Evolutionary conservation across 2,888 invertebrate genomes (phyloP).

Genomic region (Phaonia tiefii): DNA sequence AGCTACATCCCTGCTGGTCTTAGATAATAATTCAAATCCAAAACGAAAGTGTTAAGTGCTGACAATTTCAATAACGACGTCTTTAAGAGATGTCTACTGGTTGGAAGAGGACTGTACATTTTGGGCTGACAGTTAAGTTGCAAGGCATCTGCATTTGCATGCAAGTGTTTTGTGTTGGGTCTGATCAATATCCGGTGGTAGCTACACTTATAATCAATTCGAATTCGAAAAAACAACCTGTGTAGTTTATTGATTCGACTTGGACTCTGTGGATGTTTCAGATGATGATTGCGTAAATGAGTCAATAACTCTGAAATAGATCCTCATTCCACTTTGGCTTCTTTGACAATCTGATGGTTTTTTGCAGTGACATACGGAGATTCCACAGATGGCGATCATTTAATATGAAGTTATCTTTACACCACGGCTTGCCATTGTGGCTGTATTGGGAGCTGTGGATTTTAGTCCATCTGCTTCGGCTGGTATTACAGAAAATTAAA

Average conservation of each 20-base stretch:
- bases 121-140: too few relatives aligned
- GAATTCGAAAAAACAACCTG: too few relatives aligned
- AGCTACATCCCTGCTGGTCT: constrained; percentile 14
- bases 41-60: constrained; percentile 65
- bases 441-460: constrained; percentile 36
- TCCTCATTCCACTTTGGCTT: background rate
- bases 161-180: background rate
- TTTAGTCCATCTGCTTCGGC: constrained; percentile 32
- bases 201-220: too few relatives aligned
- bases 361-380: too few relatives aligned
- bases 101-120: too few relatives aligned
- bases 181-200: too few relatives aligned
- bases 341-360: background rate
- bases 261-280: too few relatives aligned
- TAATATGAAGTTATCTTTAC: constrained; percentile 50
- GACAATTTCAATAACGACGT: constrained; percentile 58
- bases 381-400: background rate
- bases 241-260: background rate
- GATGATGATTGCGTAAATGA: background rate
- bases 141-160: constrained; percentile 32
- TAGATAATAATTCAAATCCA: background rate
- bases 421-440: constrained; percentile 36
- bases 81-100: background rate
- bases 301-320: background rate
- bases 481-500: background rate